Evolutionary conservation across 2,888 invertebrate species (phyloP), one percentile per base, ranked within the genome.

Genomic region (Parthenolecanium corni): DNA sequence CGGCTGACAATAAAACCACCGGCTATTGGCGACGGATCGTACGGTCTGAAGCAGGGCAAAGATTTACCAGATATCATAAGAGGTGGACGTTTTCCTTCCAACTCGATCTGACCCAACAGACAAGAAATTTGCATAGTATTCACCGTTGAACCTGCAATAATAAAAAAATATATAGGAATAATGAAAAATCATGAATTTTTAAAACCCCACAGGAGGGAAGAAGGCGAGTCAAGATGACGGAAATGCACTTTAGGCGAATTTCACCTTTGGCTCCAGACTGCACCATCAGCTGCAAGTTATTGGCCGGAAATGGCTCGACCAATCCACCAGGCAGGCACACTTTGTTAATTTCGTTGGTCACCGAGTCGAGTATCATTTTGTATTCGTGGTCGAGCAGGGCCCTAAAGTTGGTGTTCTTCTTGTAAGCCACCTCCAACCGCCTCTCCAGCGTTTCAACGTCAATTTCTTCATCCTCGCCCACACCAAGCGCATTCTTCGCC

Each of bases 101-200:
- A 80, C 73, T 98, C 97, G 70, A 98, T 97, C 76, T 99, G 98
- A 0, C 98, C 98, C 12, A 99, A 78, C 38, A 95, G 78, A 74
- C 95, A 95, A 0, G 97, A 97, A 71, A 99, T 99, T 76, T 98
- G 95, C 89, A 94, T 92, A 69, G 92, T 89, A 73, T 97, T 97
- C 0, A 96, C 97, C 62, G 89, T 86, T 0, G 95, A 92, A n/a
- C 70, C 61, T 61, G 38, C 14, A 51, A 47, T 2, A 18, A 0
- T n/a, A n/a, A n/a, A 3, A 14, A 20, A 16, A 44, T 2, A 25
- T 52, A 2, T 14, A 16, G 52, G 9, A 3, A 18, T 18, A 40
- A 3, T 16, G 12, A 6, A 23, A 14, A 25, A n/a, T 12, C 51
- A 6, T n/a, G 4, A 9, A 23, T 9, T 31, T 31, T 31, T 31